A percentile compares a stretch with the other conserved stretches of the same genome.
Conservation (phyloP, 2,797 vertebrate genomes). For the Podargus strigoides region DNA sequence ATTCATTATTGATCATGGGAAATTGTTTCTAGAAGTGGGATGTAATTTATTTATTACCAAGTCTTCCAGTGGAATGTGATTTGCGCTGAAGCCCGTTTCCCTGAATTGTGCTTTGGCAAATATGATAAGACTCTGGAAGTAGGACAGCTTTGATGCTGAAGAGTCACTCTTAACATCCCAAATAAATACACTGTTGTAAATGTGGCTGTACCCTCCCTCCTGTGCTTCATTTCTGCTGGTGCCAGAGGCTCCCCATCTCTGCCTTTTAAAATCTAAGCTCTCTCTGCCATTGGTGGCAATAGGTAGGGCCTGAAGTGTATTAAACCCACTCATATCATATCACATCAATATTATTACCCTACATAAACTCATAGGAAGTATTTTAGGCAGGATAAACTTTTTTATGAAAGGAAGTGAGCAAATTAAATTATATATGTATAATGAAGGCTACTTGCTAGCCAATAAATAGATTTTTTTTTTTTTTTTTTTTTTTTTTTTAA, state of each 20-base stretch:
- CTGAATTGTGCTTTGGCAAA: background rate
- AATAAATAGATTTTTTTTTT: background rate
- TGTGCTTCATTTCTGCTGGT: background rate
- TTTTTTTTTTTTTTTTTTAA: background rate
- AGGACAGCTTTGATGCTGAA: conserved; percentile 55
- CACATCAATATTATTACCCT: background rate
- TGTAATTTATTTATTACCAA: conserved; percentile 51
- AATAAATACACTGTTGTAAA: background rate
- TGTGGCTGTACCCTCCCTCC: background rate
- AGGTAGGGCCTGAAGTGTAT: background rate
- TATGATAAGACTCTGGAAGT: conserved; percentile 5
- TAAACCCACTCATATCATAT: background rate
- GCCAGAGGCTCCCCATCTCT: background rate
- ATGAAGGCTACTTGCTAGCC: background rate
- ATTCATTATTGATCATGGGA: conserved; percentile 62
- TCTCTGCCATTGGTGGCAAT: background rate
- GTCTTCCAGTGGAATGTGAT: background rate
- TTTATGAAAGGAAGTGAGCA: background rate
- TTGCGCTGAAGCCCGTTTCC: background rate
- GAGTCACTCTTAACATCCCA: conserved; percentile 10
- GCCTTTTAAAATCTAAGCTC: background rate
- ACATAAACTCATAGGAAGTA: background rate
- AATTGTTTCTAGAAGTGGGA: conserved; percentile 41
- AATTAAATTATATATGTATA: background rate
- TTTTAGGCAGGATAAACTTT: background rate